Evolutionary conservation across 2,888 invertebrate species (phyloP).

Genomic region (Candidula unifasciata): DNA sequence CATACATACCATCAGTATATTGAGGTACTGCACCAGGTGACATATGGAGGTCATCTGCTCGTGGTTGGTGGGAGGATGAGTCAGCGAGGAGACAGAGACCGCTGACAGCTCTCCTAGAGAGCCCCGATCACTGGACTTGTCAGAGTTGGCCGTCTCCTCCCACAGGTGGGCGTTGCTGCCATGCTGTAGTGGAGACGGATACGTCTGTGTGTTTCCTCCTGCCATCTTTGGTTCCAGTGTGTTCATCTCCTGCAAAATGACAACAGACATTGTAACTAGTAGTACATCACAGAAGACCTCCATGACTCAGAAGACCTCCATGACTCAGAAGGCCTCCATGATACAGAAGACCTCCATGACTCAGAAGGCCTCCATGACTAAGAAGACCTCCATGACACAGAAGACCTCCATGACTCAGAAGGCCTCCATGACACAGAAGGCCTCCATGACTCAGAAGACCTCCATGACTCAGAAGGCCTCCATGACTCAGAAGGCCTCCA

Average conservation of each 20-base stretch:
- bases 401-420: too few species aligned
- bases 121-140: slow-evolving; percentile 56
- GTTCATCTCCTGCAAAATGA: slow-evolving; percentile 6
- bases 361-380: too few species aligned
- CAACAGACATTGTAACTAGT: too few species aligned
- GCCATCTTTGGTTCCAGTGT: slow-evolving; percentile 10
- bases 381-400: too few species aligned
- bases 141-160: slow-evolving; percentile 52
- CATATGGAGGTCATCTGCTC: slow-evolving; percentile 87
- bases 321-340: too few species aligned
- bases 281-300: too few species aligned
- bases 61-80: slow-evolving; percentile 80
- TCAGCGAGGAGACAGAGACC: slow-evolving; percentile 63
- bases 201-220: slow-evolving; percentile 4
- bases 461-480: too few species aligned
- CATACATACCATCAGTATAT: slow-evolving; percentile 84
- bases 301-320: too few species aligned
- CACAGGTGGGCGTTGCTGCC: slow-evolving; percentile 43
- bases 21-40: slow-evolving; percentile 90
- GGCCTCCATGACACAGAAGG: too few species aligned
- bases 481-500: too few species aligned
- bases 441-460: too few species aligned
- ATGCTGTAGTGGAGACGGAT: slow-evolving; percentile 30
- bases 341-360: too few species aligned
- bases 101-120: slow-evolving; percentile 63